Percentiles rank a stretch among this genome's conserved stretches.
Evolutionary conservation across 2,797 vertebrate species (phyloP).

Genomic region (Xenops minutus): DNA sequence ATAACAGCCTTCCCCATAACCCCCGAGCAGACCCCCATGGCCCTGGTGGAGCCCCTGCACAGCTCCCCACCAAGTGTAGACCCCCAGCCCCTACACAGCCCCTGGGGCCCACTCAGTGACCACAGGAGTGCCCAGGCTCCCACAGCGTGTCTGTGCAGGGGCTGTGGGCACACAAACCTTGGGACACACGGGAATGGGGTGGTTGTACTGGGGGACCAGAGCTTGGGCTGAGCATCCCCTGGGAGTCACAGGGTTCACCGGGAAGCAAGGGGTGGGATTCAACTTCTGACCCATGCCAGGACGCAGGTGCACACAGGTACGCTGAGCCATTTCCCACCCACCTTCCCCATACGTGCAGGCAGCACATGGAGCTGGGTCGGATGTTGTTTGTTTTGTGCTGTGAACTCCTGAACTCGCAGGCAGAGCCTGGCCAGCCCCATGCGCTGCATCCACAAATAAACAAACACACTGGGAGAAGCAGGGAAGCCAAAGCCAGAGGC

Average conservation of each 20-base stretch:
- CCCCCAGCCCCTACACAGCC: not conserved
- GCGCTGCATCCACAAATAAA: not conserved
- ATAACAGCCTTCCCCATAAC: not conserved
- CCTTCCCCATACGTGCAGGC: not conserved
- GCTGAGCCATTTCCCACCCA: accelerated
- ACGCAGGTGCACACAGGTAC: not conserved
- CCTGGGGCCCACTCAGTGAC: not conserved
- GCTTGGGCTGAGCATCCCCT: not conserved
- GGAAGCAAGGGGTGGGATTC: not conserved
- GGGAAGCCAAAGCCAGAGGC: not conserved
- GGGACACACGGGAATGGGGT: accelerated
- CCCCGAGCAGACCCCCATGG: not conserved
- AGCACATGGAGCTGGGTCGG: not conserved
- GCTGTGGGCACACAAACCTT: accelerated
- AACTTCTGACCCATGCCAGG: not conserved
- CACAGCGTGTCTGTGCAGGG: accelerated
- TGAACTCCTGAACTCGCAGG: not conserved
- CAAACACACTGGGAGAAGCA: not conserved
- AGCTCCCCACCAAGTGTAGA: not conserved
- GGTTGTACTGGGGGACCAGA: accelerated
- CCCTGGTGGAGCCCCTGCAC: not conserved
- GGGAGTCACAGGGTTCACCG: accelerated
- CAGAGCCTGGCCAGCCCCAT: not conserved
- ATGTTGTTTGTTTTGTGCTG: not conserved
- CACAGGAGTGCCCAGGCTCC: not conserved